Evolutionary conservation across 2,797 vertebrate genomes (phyloP), one percentile per base, ranked within the genome.

Genomic region (Chrosomus eos): DNA sequence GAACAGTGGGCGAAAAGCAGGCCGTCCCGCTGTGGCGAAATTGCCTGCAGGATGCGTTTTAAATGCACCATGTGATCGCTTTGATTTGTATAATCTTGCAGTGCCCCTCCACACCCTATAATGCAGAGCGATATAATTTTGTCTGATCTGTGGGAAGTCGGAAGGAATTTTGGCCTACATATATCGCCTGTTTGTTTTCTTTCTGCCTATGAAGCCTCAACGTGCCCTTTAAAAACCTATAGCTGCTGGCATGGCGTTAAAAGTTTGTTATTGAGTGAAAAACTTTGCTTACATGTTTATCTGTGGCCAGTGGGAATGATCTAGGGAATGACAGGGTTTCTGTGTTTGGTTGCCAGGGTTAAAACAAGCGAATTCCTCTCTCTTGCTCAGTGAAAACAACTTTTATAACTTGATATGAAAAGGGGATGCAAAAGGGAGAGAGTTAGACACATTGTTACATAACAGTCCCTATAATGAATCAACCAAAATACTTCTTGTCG

Each of bases 1-100:
- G 92, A 89, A 93, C 89, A 92, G 93, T 93, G 92, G 91, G 93
- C 88, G 90, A 94, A 93, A 93, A 90, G 85, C 91, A 91, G 92
- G 93, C 93, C 92, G 93, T 92, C 90, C 70, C 28, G 36, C 66
- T 7, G 19, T 19, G 23, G 16, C 19, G 3, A 71, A 81, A 81
- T 58, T 5, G 60, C 60, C 70, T 18, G 58, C 45, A 67, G 31
- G 81, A 67, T 18, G 51, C 26, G 5, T 33, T 51, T 82, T 21
- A 71, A 70, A 53, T 1, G 40, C 55, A 36, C n/a, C 78, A 18
- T 71, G 73, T 53, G 72, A 75, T 60, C 48, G 31, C 68, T 82
- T 76, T 53, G 85, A 80, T 85, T 85, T 85, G 86, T 83, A 78
- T 62, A 75, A 68, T 58, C 19, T 75, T 33, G 71, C 72, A 77